phyloP scores from a whole-genome alignment of 2,888 invertebrate genomes.

The Chymomyza caudatula region DNA sequence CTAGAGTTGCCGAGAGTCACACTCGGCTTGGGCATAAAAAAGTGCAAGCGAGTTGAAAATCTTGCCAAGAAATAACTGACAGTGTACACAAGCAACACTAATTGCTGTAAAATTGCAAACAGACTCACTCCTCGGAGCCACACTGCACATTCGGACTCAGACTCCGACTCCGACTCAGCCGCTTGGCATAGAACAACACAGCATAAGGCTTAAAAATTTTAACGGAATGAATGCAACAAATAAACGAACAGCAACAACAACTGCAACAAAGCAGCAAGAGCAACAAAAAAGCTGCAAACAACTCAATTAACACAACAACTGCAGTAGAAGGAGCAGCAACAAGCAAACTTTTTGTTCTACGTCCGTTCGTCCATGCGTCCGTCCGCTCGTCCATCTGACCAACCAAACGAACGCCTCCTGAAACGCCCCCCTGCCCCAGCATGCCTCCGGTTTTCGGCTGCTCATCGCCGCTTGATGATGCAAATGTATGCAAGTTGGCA shows the following conservation, averaged over 20 bases:
- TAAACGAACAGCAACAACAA: constrained; percentile 18
- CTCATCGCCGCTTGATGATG: constrained; percentile 26
- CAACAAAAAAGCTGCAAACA: constrained; percentile 39
- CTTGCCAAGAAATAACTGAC: constrained; percentile 48
- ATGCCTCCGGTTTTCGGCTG: constrained; percentile 7
- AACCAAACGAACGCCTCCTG: neutral
- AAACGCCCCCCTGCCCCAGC: neutral
- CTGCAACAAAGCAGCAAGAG: constrained; percentile 7
- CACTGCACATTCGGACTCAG: neutral
- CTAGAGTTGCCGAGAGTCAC: too few species aligned
- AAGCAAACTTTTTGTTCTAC: constrained; percentile 5
- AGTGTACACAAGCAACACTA: constrained; percentile 57
- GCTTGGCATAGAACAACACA: neutral
- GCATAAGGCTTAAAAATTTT: constrained; percentile 22
- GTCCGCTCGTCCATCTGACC: neutral
- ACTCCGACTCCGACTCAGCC: neutral
- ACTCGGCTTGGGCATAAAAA: neutral
- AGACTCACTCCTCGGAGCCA: constrained; percentile 9
- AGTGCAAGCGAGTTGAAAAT: constrained; percentile 31
- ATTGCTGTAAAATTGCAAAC: constrained; percentile 59
- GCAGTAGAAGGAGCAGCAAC: neutral
- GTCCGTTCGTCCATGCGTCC: neutral
- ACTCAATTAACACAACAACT: constrained; percentile 55
- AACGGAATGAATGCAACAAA: constrained; percentile 43
- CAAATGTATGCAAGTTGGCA: constrained; percentile 35